Base-by-base conservation (phyloP, 1,140 invertebrate species). In the Leptopilina clavipes region DNA sequence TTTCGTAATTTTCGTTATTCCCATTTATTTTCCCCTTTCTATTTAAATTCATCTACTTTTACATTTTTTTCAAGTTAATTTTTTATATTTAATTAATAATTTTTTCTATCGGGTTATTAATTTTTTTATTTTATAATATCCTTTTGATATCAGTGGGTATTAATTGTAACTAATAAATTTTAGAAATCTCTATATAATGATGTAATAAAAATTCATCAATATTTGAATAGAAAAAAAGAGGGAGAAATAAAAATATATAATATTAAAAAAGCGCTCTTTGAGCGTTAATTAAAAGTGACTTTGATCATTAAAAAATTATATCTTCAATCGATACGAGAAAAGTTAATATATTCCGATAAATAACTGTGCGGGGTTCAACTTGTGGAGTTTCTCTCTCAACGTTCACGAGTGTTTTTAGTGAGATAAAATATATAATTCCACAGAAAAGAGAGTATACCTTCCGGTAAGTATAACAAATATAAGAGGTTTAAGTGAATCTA, bases 401-500 rank as follows among this genome's bases (percentile, higher is more conserved):
- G n/a, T 52, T 52, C 0, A 40, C 1, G 48, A 52, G 48, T 52
- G 48, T 52, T 52, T 52, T 52, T 52, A 52, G 48, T n/a, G 48
- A 52, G 48, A 52, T 52, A 52, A 52, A 52, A 52, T 52, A 52
- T 52, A 52, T 52, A 40, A 40, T 52, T 52, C 48, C 17, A 17
- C 25, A 12, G 37, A 40, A 52, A 52, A 17, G 14, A 52, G 48
- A 52, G 48, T 52, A n/a, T 52, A 17, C 48, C 25, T 31, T 5
- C 17, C 48, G 0, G 8, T 31, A 31, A n/a, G 22, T 14, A 25
- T 22, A 22, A n/a, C 22, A 65, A 25, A 25, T 22, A 25, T n/a
- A 65, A 65, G 59, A 65, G 25, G 14, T 31, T 31, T n/a, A 65
- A 25, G 22, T 65, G 25, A 65, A 65, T 65, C 25, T 31, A 65